A percentile compares a stretch with the other conserved stretches of the same genome.
These are phyloP conservation scores for Sylvicola cinctus DNA, from an alignment of 2,888 invertebrate genomes.

Conservation along the genomic window DNA sequence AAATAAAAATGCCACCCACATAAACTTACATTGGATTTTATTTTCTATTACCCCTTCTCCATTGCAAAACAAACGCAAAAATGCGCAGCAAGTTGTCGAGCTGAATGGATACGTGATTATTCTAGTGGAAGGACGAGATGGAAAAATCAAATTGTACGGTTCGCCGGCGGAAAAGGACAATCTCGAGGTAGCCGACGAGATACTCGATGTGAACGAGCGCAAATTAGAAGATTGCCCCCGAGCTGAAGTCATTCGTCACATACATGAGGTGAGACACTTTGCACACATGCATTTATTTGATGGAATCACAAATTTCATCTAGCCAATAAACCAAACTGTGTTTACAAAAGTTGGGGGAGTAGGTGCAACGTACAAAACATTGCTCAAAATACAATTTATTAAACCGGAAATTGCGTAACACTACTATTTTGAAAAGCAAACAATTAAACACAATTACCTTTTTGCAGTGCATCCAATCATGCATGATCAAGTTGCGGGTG, in stretches of 20 bases:
- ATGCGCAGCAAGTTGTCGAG: constrained; percentile 57
- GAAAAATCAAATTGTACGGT: constrained; percentile 83
- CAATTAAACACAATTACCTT: constrained; percentile 16
- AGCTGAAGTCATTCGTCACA: constrained; percentile 81
- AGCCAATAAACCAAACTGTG: too few species aligned
- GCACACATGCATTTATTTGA: background rate
- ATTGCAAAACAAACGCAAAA: too few species aligned
- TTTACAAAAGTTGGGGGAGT: too few species aligned
- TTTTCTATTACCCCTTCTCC: background rate
- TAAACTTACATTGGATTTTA: too few species aligned
- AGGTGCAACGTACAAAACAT: too few species aligned
- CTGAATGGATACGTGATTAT: constrained; percentile 90
- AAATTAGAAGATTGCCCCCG: constrained; percentile 79
- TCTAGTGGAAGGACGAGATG: constrained; percentile 81
- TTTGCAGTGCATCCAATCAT: constrained; percentile 85
- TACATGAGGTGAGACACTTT: constrained; percentile 60
- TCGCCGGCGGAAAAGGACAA: constrained; percentile 85
- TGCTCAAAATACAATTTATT: too few species aligned
- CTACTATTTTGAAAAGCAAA: constrained; percentile 3
- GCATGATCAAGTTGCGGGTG: constrained; percentile 84
- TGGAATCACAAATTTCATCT: too few species aligned
- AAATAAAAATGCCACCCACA: too few species aligned
- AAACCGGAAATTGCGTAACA: too few species aligned
- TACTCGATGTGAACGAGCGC: constrained; percentile 90
- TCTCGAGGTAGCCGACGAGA: constrained; percentile 91